phyloP scores from a whole-genome alignment of 1,140 invertebrate genomes.

The Aricia agestis region DNA sequence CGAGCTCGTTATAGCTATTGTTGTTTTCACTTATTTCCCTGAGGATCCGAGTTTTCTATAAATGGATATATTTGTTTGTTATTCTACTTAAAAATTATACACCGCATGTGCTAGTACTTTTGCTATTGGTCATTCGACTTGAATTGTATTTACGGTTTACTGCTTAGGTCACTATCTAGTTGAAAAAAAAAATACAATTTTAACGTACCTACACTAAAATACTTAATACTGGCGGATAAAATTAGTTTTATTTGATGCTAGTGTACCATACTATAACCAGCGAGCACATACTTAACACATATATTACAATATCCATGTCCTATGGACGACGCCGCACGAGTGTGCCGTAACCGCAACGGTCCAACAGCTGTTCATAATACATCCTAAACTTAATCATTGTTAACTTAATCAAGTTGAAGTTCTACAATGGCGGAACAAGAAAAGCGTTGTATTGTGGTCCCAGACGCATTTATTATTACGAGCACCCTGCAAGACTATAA shows the following conservation, averaged over 20 bases:
- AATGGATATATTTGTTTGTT: slow-evolving; percentile 4
- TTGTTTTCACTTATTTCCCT: slow-evolving; percentile 14
- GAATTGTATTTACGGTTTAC: neutral
- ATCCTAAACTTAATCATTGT: slow-evolving; percentile 11
- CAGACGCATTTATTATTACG: slow-evolving; percentile 32
- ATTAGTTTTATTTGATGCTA: too few relatives aligned
- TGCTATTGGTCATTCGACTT: neutral
- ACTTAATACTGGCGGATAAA: too few relatives aligned
- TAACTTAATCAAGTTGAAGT: slow-evolving; percentile 13
- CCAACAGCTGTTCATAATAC: neutral
- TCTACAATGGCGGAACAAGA: neutral
- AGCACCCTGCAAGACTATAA: slow-evolving; percentile 27
- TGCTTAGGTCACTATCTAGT: neutral
- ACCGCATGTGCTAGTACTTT: neutral
- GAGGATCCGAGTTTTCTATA: neutral
- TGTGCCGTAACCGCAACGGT: neutral
- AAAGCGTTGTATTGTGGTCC: slow-evolving; percentile 12
- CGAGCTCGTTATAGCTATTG: slow-evolving; percentile 2
- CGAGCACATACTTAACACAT: neutral
- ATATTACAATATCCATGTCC: neutral
- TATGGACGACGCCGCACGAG: neutral
- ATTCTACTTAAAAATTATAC: neutral
- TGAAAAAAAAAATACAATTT: too few relatives aligned
- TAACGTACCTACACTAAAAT: too few relatives aligned
- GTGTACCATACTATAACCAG: too few relatives aligned